A percentile compares a stretch with the other conserved stretches of the same genome.
These are phyloP conservation scores for Otolemur crassicaudatus DNA, from an alignment of 2,797 vertebrate genomes.

Conservation along the genomic window DNA sequence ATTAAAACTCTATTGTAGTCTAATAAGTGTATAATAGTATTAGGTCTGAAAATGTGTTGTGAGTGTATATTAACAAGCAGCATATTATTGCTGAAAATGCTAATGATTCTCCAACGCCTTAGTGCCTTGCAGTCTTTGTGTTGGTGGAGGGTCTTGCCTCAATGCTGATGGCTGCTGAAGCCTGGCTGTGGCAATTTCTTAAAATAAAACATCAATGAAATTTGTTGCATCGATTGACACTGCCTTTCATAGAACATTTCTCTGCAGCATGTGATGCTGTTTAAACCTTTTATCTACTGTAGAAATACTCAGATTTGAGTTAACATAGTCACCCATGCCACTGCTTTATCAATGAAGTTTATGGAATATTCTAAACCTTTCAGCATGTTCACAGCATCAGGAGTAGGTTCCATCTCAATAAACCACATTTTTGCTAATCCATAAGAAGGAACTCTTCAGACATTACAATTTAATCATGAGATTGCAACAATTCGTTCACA, in stretches of 20 bases:
- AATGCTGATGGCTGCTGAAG: not conserved
- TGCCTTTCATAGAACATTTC: not conserved
- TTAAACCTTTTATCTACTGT: too few relatives aligned
- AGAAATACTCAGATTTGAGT: too few relatives aligned
- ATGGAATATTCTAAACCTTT: too few relatives aligned
- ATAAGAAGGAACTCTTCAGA: too few relatives aligned
- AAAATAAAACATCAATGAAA: not conserved
- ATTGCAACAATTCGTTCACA: too few relatives aligned
- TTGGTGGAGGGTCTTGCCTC: not conserved
- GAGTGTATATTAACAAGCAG: not conserved
- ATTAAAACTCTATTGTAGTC: not conserved
- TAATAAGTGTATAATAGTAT: not conserved
- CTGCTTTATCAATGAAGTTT: too few relatives aligned
- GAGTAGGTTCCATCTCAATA: too few relatives aligned
- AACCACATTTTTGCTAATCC: too few relatives aligned
- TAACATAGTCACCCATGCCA: too few relatives aligned
- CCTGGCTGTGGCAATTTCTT: not conserved
- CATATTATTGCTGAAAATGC: not conserved
- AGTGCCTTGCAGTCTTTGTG: not conserved
- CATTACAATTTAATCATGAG: too few relatives aligned
- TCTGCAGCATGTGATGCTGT: not conserved
- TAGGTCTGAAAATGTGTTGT: not conserved
- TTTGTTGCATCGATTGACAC: not conserved
- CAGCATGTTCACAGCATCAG: too few relatives aligned
- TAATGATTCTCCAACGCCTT: not conserved